Conservation (phyloP, 2,113 vertebrate species). For the Hucho hucho region DNA sequence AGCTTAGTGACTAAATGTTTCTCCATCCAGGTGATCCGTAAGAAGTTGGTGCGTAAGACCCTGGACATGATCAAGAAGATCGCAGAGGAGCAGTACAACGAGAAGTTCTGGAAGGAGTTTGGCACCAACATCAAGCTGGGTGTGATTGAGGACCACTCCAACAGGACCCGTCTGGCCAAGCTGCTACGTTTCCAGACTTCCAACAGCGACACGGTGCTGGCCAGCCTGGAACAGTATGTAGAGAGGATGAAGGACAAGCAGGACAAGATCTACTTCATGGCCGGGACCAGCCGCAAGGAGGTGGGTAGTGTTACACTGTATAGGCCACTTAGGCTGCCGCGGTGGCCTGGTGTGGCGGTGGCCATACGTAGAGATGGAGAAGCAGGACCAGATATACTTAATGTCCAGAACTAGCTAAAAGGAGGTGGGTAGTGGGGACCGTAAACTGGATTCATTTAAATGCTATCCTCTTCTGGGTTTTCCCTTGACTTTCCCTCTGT, state of each 20-base stretch:
- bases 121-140: constrained; percentile 98
- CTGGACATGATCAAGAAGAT: constrained; percentile 99
- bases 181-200: constrained; percentile 97
- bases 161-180: constrained; percentile 94
- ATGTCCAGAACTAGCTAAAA: too few species aligned
- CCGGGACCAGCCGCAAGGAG: constrained; percentile 93
- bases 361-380: too few species aligned
- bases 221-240: constrained; percentile 94
- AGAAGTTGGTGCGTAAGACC: constrained; percentile 97
- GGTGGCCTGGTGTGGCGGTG: too few species aligned
- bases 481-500: too few species aligned
- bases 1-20: neutral
- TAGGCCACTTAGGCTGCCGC: neutral
- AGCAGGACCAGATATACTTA: too few species aligned
- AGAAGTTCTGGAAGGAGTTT: constrained; percentile 99
- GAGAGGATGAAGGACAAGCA: constrained; percentile 99
- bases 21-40: constrained; percentile 89
- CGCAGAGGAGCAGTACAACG: constrained; percentile 93
- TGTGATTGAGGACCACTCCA: constrained; percentile 98
- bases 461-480: too few species aligned
- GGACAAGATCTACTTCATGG: constrained; percentile 99
- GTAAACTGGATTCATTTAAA: too few species aligned
- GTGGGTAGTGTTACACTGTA: constrained; percentile 52
- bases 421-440: too few species aligned
- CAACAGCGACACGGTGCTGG: constrained; percentile 77